These are phyloP conservation scores for Peromyscus eremicus DNA, from an alignment of 2,797 vertebrate species.

Conservation along the genomic window DNA sequence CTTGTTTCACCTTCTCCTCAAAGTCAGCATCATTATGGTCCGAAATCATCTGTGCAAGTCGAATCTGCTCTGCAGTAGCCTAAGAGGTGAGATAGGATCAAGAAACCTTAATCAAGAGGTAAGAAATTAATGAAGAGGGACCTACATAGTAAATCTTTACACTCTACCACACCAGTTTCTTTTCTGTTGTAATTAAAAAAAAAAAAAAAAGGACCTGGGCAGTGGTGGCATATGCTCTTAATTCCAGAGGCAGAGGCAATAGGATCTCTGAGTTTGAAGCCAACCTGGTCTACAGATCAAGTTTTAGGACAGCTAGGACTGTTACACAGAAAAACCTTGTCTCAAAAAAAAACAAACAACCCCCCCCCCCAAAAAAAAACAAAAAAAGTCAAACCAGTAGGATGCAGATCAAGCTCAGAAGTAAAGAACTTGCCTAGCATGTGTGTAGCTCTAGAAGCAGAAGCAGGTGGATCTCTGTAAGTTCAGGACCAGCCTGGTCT, in stretches of 20 bases:
- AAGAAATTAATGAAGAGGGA: background rate
- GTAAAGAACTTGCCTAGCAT: background rate
- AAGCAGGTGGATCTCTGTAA: too few species aligned
- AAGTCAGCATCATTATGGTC: constrained; percentile 99
- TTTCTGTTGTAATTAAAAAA: background rate
- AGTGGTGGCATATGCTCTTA: background rate
- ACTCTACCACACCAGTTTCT: background rate
- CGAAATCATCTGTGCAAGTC: constrained; percentile 99
- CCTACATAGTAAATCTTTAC: background rate
- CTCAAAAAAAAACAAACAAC: background rate
- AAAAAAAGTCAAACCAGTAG: background rate
- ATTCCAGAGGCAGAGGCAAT: background rate
- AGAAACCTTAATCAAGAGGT: constrained; percentile 37
- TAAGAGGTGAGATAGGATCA: constrained; percentile 79
- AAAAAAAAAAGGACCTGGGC: background rate
- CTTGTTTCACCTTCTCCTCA: constrained; percentile 99
- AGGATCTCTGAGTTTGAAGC: background rate
- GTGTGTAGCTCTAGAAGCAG: background rate
- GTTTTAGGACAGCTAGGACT: background rate
- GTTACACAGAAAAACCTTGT: background rate
- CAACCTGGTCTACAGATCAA: background rate
- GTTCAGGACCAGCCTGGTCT: background rate
- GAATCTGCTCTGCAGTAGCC: constrained; percentile 99
- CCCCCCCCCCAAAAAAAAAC: background rate
- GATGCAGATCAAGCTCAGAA: background rate